A percentile compares a stretch with the other conserved stretches of the same genome.
These are phyloP conservation scores for Sipha flava DNA, from an alignment of 1,140 invertebrate genomes.

Conservation along the genomic window DNA sequence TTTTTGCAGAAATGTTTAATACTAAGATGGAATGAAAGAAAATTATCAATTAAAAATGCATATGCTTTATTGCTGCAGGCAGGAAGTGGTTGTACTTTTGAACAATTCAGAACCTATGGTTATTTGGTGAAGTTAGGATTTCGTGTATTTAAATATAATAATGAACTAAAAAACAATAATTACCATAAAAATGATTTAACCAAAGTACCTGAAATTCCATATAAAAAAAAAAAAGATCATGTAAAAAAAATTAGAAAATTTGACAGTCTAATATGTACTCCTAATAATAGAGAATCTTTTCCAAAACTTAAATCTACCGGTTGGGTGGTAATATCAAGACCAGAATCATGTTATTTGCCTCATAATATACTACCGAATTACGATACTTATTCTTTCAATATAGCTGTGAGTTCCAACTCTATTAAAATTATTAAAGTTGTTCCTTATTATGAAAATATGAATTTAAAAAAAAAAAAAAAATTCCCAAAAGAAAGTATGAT, in stretches of 20 bases:
- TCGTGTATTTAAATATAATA: conserved; percentile 37
- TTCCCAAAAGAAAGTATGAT: neutral
- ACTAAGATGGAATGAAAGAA: conserved; percentile 43
- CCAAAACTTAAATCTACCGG: neutral
- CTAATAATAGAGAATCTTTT: neutral
- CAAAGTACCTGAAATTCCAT: neutral
- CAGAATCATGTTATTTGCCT: neutral
- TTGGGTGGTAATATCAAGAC: neutral
- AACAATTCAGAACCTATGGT: conserved; percentile 55
- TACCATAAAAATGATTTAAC: neutral
- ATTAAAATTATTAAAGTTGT: neutral
- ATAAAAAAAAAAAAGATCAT: neutral
- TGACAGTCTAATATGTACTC: too few species aligned
- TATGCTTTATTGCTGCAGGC: conserved; percentile 49
- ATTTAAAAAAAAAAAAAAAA: neutral
- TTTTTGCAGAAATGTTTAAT: conserved; percentile 51
- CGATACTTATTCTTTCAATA: neutral
- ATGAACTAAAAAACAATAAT: neutral
- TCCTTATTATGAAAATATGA: neutral
- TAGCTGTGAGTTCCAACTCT: neutral
- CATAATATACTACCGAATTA: neutral
- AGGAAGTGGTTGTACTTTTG: conserved; percentile 46
- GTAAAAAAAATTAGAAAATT: neutral
- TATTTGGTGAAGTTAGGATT: conserved; percentile 53
- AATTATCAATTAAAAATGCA: conserved; percentile 49